phyloP scores from a whole-genome alignment of 2,888 invertebrate species.

The Empis livida region DNA sequence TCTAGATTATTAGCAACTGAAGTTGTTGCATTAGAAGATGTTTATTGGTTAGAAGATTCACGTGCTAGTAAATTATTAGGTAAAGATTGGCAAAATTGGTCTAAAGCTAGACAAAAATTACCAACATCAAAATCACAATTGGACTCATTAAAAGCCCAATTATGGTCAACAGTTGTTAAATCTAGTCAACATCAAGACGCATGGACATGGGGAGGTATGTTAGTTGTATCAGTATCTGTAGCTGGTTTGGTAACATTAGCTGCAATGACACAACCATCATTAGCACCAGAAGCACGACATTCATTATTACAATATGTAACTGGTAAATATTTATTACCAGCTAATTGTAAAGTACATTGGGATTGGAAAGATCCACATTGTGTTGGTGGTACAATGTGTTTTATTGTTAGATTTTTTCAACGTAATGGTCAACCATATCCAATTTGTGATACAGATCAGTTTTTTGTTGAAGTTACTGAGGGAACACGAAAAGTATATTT shows the following conservation, averaged over 20 bases:
- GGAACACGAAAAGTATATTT: constrained; percentile 57
- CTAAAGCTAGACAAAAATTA: constrained; percentile 63
- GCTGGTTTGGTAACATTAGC: constrained; percentile 80
- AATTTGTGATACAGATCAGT: constrained; percentile 83
- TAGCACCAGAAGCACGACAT: constrained; percentile 82
- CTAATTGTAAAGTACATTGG: constrained; percentile 70
- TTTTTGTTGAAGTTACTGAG: constrained; percentile 76
- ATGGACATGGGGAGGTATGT: constrained; percentile 88
- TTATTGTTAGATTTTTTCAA: constrained; percentile 81
- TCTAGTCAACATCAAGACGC: constrained; percentile 77
- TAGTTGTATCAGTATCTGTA: constrained; percentile 79
- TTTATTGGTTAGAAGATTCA: constrained; percentile 79
- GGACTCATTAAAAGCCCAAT: constrained; percentile 62
- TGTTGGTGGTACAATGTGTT: constrained; percentile 85
- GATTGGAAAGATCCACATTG: constrained; percentile 83
- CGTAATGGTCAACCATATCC: constrained; percentile 90
- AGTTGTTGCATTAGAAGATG: constrained; percentile 76
- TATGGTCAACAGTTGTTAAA: constrained; percentile 78
- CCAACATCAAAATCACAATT: constrained; percentile 71
- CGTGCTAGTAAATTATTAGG: constrained; percentile 63
- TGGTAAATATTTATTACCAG: constrained; percentile 78
- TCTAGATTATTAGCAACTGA: constrained; percentile 64
- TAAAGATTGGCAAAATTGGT: constrained; percentile 69
- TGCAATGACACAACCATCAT: constrained; percentile 80
- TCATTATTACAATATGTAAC: constrained; percentile 83